Evolutionary conservation across 1,140 invertebrate genomes (phyloP), one percentile per base, ranked within the genome.

Genomic region (Aphelinus certus): DNA sequence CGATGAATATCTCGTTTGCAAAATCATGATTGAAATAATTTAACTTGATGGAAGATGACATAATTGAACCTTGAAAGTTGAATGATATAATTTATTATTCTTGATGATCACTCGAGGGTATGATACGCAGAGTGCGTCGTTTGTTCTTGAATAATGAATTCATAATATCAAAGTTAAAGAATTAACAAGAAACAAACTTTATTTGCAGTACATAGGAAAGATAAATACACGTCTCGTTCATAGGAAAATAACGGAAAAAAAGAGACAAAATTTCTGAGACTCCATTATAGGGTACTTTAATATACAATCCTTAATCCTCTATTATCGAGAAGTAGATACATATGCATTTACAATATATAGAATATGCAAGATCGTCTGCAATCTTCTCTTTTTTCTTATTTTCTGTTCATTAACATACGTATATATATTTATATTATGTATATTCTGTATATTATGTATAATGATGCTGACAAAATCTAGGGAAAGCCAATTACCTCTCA

Each of bases 301-400:
- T 82, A 80, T 82, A 83, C 79, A 83, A 83, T 83, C 77, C 79
- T 80, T 75, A 83, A 71, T 80, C 61, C 76, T 81, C 79, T 83
- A 81, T 82, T 80, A 81, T 79, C 78, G 72, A 81, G 79, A 83
- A 81, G 78, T 83, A 81, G 81, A 81, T 83, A 81, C 79, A 80
- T 80, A 79, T 80, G 79, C 79, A 78, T 81, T 81, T 80, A 80
- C 78, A 81, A 80, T 82, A 79, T 71, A 71, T 81, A 79, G 79
- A 80, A 81, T 81, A 76, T 79, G 71, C 78, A 77, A 82, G 77
- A 80, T 81, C 78, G 78, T 60, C 56, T 71, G 60, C 10, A 43
- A 64, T 9, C 7, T 57, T 64, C 9, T 55, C 43, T 68, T 63
- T 68, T 64, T 45, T 65, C 43, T 64, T 5, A 49, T 45, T 70